Evolutionary conservation across 2,888 invertebrate species (phyloP).

Genomic region (Leucophenga montana): DNA sequence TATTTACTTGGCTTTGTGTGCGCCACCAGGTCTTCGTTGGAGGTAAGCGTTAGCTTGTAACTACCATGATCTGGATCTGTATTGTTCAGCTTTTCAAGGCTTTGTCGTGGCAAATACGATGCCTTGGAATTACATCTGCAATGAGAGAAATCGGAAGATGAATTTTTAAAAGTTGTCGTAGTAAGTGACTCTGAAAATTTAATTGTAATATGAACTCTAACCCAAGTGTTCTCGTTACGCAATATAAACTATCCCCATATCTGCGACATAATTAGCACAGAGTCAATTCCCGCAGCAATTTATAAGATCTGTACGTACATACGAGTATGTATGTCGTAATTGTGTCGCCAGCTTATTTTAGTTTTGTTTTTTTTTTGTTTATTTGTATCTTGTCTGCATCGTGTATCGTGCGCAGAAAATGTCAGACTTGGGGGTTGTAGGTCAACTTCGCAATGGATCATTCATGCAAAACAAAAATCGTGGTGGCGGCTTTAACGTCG

Average conservation of each 20-base stretch:
- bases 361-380: no score
- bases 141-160: neutral
- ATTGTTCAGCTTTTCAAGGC: constrained; percentile 78
- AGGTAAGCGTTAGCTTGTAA: constrained; percentile 83
- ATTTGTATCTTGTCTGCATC: neutral
- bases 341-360: neutral
- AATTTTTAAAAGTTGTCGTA: neutral
- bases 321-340: neutral
- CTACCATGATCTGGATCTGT: constrained; percentile 82
- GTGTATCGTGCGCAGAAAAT: constrained; percentile 31
- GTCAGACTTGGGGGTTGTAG: constrained; percentile 30
- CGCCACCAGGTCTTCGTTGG: constrained; percentile 75
- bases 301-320: neutral
- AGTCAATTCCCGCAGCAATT: neutral
- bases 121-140: constrained; percentile 85
- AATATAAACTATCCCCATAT: neutral
- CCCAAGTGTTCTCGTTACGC: neutral
- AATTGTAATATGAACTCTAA: neutral
- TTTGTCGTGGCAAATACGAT: constrained; percentile 82
- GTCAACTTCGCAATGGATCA: constrained; percentile 36
- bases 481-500: constrained; percentile 9
- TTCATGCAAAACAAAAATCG: constrained; percentile 28
- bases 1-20: constrained; percentile 58
- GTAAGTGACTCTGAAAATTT: neutral
- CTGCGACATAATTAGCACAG: neutral